phyloP scores from a whole-genome alignment of 2,888 invertebrate genomes.

The Spisula solida region DNA sequence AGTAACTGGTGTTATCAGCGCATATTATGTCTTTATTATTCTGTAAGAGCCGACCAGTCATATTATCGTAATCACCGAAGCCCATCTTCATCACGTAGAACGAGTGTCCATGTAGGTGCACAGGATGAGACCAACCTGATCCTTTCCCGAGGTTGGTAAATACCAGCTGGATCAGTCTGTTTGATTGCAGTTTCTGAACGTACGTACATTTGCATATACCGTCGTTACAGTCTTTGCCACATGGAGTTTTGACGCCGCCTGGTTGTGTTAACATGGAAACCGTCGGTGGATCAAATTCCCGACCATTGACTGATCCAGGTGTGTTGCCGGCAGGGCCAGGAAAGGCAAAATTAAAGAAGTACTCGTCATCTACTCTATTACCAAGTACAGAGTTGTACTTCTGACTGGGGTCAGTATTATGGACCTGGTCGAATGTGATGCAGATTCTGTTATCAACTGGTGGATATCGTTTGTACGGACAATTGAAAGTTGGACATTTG shows the following conservation, averaged over 20 bases:
- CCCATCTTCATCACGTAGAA: conserved; percentile 75
- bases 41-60: neutral
- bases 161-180: conserved; percentile 29
- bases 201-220: conserved; percentile 75
- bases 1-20: conserved; percentile 47
- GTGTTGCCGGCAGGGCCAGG: conserved; percentile 67
- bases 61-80: conserved; percentile 28
- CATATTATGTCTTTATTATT: conserved; percentile 44
- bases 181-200: conserved; percentile 47
- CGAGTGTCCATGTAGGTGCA: conserved; percentile 81
- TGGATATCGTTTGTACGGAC: conserved; percentile 67
- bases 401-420: conserved; percentile 48
- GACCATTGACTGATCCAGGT: conserved; percentile 75
- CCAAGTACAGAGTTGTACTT: conserved; percentile 30
- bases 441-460: conserved; percentile 40
- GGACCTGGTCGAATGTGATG: conserved; percentile 55
- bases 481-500: conserved; percentile 73
- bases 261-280: conserved; percentile 63
- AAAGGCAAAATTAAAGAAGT: conserved; percentile 76
- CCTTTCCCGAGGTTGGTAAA: conserved; percentile 67
- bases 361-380: conserved; percentile 46
- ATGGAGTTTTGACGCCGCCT: conserved; percentile 35
- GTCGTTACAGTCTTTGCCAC: conserved; percentile 44
- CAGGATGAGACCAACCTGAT: conserved; percentile 76
- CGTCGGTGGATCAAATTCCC: conserved; percentile 58